A percentile compares a stretch with the other conserved stretches of the same genome.
Conservation (phyloP, 2,888 invertebrate species). For the Aspidiotus rigidus region DNA sequence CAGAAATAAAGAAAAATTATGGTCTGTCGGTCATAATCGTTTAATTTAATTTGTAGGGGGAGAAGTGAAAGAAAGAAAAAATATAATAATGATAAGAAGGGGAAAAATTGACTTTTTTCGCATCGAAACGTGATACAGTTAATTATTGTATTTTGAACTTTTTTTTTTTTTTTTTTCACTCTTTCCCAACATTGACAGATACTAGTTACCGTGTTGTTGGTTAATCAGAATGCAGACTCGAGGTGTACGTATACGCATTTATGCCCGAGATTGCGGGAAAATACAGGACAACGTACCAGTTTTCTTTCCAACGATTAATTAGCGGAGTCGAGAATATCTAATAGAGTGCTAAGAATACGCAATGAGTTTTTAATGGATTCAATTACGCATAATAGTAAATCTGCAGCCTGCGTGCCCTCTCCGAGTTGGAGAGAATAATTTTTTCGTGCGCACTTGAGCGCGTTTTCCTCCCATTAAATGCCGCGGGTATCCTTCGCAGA, state of each 20-base stretch:
- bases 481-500: too few species aligned
- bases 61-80: background rate
- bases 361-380: background rate
- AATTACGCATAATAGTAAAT: too few species aligned
- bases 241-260: too few species aligned
- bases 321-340: background rate
- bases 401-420: too few species aligned
- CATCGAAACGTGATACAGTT: conserved; percentile 20
- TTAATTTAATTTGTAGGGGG: conserved; percentile 26
- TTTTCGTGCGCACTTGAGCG: too few species aligned
- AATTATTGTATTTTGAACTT: conserved; percentile 20
- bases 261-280: too few species aligned
- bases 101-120: background rate
- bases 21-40: conserved; percentile 26
- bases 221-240: too few species aligned
- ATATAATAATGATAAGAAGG: background rate
- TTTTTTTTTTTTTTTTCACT: background rate
- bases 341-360: background rate
- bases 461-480: too few species aligned
- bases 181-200: background rate
- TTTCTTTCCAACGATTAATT: background rate
- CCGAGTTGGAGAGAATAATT: too few species aligned
- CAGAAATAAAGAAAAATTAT: conserved; percentile 24
- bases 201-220: too few species aligned
- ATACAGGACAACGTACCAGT: background rate